Evolutionary conservation across 1,140 invertebrate genomes (phyloP), one percentile per base, ranked within the genome.

Genomic region (Habropoda laboriosa): DNA sequence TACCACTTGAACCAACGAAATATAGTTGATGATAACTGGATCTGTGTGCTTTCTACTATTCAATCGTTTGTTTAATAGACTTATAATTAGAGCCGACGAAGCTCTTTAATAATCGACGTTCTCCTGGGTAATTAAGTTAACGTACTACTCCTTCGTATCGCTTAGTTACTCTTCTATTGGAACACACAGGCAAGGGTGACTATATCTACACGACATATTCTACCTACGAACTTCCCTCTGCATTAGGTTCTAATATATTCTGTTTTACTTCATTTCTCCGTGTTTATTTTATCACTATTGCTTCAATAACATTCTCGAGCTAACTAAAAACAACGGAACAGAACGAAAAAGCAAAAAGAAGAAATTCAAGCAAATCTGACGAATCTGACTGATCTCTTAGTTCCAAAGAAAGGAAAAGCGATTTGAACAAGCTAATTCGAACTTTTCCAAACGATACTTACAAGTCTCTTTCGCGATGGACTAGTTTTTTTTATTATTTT

Each of bases 171-270:
- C n/a, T 77, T 47, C 57, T 53, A 58, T 58, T 60, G 74, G 42
- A 77, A 77, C 24, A 68, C 64, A 49, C 30, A 57, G 75, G 66
- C 75, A 78, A 78, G 75, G 75, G 75, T 78, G 75, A 78, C 75
- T 80, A 67, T 82, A 74, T 67, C 74, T 79, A 68, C 51, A 79
- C 71, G 71, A 47, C 71, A 63, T 64, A n/a, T 67, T 81, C 47
- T 32, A 27, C 21, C 68, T 79, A 63, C 27, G 30, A 73, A 55
- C 10, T 55, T 38, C 57, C 57, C 58, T 38, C 47, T 63, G 47
- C 47, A 32, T 42, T 73, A 63, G 68, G 67, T 79, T 63, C 58
- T 73, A 79, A 79, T 63, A 10, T 27, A 27, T 79, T 73, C 68
- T 45, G 40, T 73, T n/a, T 72, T 18, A 38, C 47, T 35, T 79